These are phyloP conservation scores for Dolichotis patagonum DNA, from an alignment of 2,113 vertebrate genomes.

Conservation along the genomic window DNA sequence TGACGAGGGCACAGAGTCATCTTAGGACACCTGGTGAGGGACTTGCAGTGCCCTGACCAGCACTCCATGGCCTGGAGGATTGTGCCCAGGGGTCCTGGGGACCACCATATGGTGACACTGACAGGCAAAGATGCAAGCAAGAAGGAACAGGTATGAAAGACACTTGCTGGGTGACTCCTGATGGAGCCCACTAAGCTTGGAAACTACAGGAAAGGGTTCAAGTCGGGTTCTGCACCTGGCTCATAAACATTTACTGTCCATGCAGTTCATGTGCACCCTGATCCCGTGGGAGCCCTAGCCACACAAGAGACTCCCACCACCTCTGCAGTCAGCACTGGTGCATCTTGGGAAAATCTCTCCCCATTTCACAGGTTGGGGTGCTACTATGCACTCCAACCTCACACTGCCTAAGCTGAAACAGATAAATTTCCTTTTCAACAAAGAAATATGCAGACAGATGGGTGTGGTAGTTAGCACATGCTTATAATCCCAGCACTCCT, in stretches of 20 bases:
- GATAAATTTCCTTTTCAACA: neutral
- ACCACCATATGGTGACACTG: neutral
- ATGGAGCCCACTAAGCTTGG: neutral
- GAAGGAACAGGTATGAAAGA: neutral
- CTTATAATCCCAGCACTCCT: neutral
- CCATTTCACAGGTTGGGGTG: neutral
- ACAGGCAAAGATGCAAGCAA: neutral
- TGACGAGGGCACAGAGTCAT: too few species aligned
- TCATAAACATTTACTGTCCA: neutral
- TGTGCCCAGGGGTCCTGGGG: neutral
- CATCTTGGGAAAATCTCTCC: neutral
- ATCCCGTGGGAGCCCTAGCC: neutral
- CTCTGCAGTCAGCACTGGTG: neutral
- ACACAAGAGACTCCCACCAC: neutral
- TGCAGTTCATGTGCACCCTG: neutral
- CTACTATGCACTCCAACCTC: neutral
- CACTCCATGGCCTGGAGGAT: neutral
- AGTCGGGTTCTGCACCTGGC: constrained; percentile 8
- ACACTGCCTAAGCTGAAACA: neutral
- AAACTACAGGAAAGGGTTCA: neutral
- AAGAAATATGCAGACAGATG: neutral
- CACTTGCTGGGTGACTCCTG: neutral
- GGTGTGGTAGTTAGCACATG: neutral
- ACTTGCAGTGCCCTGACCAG: neutral
- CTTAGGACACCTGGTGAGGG: neutral